Conservation (phyloP, 2,888 invertebrate genomes). For the Dyspetes luteomarginatus region DNA sequence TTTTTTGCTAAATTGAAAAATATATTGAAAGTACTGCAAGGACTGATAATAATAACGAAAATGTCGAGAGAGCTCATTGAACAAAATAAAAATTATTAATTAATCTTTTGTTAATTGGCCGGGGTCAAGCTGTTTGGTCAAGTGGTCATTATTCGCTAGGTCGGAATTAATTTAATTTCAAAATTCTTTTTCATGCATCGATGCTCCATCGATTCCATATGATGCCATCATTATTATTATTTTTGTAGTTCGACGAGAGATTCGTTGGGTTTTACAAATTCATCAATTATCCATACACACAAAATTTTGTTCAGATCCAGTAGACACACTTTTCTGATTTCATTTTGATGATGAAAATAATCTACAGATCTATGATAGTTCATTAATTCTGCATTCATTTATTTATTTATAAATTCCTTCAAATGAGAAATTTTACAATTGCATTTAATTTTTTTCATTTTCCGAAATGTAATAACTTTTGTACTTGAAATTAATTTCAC, state of each 20-base stretch:
- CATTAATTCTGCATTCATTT: too few species aligned
- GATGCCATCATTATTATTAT: neutral
- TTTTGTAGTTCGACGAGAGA: neutral
- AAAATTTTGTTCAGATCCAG: neutral
- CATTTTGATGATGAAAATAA: too few species aligned
- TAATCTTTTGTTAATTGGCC: neutral
- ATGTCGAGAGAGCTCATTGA: neutral
- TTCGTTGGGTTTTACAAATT: neutral
- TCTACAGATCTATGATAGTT: too few species aligned
- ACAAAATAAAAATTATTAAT: neutral
- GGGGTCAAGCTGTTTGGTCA: neutral
- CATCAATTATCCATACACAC: neutral
- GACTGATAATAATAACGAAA: neutral
- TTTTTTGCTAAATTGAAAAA: neutral
- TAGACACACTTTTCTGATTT: too few species aligned
- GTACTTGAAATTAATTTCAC: too few species aligned
- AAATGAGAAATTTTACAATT: too few species aligned
- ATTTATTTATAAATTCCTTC: too few species aligned
- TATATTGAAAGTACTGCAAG: neutral
- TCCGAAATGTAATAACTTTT: too few species aligned
- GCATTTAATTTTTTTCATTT: too few species aligned
- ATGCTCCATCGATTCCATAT: neutral
- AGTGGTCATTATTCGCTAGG: neutral
- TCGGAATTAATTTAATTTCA: neutral
- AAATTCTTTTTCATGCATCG: neutral